Percentiles rank a stretch among this genome's conserved stretches.
Conservation (phyloP, 1,140 invertebrate genomes). For the Zelostemma sp. region DNA sequence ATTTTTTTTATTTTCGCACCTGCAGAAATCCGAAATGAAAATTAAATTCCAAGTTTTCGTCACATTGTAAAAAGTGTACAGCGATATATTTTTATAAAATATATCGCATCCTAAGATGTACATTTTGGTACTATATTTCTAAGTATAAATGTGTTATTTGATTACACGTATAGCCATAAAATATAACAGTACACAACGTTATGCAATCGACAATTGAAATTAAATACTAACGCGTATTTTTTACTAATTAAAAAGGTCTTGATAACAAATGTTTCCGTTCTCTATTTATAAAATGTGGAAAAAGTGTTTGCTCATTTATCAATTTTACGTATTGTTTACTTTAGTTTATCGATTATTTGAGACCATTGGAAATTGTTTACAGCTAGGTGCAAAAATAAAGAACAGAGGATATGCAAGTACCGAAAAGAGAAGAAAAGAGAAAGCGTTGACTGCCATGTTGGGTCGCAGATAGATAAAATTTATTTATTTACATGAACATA, state of each 20-base stretch:
- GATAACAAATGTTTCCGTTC: too few relatives aligned
- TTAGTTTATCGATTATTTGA: too few relatives aligned
- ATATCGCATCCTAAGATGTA: conserved; percentile 31
- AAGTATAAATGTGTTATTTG: neutral
- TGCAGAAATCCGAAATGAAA: neutral
- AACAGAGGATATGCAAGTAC: too few relatives aligned
- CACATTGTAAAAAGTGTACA: neutral
- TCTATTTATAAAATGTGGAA: too few relatives aligned
- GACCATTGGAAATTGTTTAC: too few relatives aligned
- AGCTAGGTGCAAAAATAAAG: conserved; percentile 40
- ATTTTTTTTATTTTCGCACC: conserved; percentile 34
- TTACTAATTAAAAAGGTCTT: too few relatives aligned
- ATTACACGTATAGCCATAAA: neutral
- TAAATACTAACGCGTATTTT: too few relatives aligned
- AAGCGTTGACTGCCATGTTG: conserved; percentile 24
- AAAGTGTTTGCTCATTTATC: too few relatives aligned
- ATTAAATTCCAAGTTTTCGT: conserved; percentile 5
- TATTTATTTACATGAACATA: conserved; percentile 53
- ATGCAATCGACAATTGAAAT: too few relatives aligned
- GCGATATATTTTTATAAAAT: conserved; percentile 33
- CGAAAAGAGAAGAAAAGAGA: conserved; percentile 7
- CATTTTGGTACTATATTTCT: conserved; percentile 17
- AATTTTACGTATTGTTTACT: too few relatives aligned
- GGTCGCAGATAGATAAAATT: conserved; percentile 49
- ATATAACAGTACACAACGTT: neutral